Percentiles rank a stretch among this genome's conserved stretches.
Conservation (phyloP, 2,113 vertebrate genomes). For the Corapipo altera region DNA sequence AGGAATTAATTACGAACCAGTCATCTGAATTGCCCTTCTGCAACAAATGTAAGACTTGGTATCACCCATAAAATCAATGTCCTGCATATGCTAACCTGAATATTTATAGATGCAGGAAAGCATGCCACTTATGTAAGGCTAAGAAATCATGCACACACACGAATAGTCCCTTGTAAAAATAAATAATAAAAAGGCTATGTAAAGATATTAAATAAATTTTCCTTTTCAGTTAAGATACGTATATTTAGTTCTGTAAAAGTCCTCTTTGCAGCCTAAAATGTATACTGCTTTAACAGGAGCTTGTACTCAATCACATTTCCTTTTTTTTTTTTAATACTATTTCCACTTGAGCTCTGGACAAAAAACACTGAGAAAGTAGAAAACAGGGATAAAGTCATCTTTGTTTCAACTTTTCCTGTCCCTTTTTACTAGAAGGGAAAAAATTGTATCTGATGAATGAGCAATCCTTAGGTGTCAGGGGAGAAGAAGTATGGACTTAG, state of each 20-base stretch:
- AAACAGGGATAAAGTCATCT: slow-evolving; percentile 62
- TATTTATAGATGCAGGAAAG: slow-evolving; percentile 3
- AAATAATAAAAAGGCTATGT: not conserved
- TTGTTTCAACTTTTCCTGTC: slow-evolving; percentile 53
- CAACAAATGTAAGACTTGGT: not conserved
- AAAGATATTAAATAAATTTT: slow-evolving; percentile 36
- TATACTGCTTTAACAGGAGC: slow-evolving; percentile 57
- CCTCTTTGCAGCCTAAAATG: slow-evolving; percentile 24
- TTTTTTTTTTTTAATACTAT: not conserved
- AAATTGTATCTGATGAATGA: slow-evolving; percentile 13
- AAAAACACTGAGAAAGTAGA: not conserved
- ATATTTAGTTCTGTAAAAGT: not conserved
- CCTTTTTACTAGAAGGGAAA: not conserved
- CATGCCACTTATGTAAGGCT: not conserved
- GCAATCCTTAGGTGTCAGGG: not conserved
- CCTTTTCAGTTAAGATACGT: slow-evolving; percentile 30
- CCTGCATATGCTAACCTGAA: not conserved
- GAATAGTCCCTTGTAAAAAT: slow-evolving; percentile 10
- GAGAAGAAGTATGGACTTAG: not conserved
- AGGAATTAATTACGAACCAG: not conserved
- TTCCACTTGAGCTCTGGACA: slow-evolving; percentile 42
- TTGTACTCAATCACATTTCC: slow-evolving; percentile 27
- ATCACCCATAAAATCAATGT: not conserved
- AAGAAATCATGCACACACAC: not conserved
- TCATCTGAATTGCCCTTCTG: slow-evolving; percentile 8